phyloP scores from a whole-genome alignment of 2,797 vertebrate genomes.

The Coregonus suidteri region DNA sequence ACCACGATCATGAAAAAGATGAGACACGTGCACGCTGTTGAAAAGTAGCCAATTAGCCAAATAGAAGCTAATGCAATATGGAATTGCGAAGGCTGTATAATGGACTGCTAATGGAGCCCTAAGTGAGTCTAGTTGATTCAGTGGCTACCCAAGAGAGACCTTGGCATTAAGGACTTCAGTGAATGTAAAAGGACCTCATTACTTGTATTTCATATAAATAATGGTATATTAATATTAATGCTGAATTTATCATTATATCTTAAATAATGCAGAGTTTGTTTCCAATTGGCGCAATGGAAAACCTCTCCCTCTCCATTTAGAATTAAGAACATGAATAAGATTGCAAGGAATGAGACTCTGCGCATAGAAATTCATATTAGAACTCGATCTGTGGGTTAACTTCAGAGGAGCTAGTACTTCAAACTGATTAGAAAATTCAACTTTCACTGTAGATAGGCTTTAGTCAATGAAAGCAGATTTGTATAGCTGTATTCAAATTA shows the following conservation, averaged over 20 bases:
- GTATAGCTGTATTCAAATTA: neutral
- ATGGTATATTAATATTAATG: slow-evolving; percentile 51
- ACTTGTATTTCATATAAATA: slow-evolving; percentile 49
- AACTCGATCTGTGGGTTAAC: neutral
- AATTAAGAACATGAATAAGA: neutral
- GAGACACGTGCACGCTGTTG: neutral
- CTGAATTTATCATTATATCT: slow-evolving; percentile 37
- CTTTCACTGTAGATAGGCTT: neutral
- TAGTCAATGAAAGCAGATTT: neutral
- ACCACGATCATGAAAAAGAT: neutral
- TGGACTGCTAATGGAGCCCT: neutral
- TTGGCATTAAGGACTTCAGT: slow-evolving; percentile 34
- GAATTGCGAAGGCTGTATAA: neutral
- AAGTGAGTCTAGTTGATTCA: slow-evolving; percentile 32
- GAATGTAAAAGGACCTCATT: slow-evolving; percentile 35
- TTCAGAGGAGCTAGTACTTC: neutral
- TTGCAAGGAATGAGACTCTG: neutral
- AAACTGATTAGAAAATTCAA: neutral
- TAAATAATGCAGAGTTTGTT: slow-evolving; percentile 33
- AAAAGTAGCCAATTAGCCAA: neutral
- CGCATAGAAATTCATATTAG: too few relatives aligned
- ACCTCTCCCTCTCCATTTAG: neutral
- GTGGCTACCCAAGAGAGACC: slow-evolving; percentile 13
- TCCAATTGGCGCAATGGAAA: neutral
- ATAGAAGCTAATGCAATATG: neutral